Evolutionary conservation across 2,888 invertebrate genomes (phyloP), one percentile per base, ranked within the genome.

Genomic region (Clostera curtula): DNA sequence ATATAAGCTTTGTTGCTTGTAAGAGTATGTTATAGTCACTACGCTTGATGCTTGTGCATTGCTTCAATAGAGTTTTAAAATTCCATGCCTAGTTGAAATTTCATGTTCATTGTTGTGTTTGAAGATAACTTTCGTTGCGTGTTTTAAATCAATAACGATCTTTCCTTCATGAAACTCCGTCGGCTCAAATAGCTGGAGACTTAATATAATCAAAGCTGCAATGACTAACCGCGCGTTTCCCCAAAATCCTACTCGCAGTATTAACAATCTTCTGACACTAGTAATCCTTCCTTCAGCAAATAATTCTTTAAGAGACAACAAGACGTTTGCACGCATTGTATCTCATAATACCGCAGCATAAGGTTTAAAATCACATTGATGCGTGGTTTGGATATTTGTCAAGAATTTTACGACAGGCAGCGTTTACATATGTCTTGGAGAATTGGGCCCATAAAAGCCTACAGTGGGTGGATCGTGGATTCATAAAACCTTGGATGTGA

Each of bases 381-480:
- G 5, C 5, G 5, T 12, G 9, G 20, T n/a, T n/a, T n/a, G 12
- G 18, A 15, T 25, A 25, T 8, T 17, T 31, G 21, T 29, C 4
- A 11, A 26, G 11, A n/a, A 29, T 34, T 53, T 54, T 51, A 51
- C 49, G 41, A 39, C 32, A 29, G 25, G 44, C 31, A 36, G 26
- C 40, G 44, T 40, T 50, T 50, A 54, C 46, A 46, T 50, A 46
- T 49, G 52, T 51, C 43, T 51, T 41, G 34, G 43, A 17, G 46
- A 42, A 52, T 54, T 54, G 52, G 36, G 31, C 35, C 49, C 52
- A 38, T 52, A 54, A 52, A 47, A 33, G 41, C 46, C 43, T 46
- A 40, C 41, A 35, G 34, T 31, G 40, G 31, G 43, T 34, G 43
- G 31, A 51, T 37, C 43, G 41, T 40, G 52, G 55, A 42, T 54